These are phyloP conservation scores for Ibidorhyncha struthersii DNA, from an alignment of 2,113 vertebrate genomes.

Conservation along the genomic window DNA sequence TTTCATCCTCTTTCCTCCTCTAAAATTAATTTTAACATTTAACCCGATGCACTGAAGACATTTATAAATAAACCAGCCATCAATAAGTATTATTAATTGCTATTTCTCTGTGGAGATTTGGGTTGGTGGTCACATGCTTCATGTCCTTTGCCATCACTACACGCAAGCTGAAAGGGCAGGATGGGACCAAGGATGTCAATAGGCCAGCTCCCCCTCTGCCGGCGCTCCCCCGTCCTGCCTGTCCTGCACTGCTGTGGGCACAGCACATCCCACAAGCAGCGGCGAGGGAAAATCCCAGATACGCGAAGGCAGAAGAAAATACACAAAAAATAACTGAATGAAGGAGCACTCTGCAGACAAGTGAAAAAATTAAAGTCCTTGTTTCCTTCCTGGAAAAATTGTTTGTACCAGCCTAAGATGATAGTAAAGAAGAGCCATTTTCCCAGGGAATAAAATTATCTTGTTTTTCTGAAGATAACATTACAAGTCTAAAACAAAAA, in stretches of 20 bases:
- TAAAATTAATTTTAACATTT: background rate
- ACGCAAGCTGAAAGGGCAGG: background rate
- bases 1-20: background rate
- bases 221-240: background rate
- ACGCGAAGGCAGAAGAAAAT: background rate
- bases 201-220: background rate
- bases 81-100: background rate
- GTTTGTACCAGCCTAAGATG: background rate
- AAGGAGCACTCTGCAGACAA: background rate
- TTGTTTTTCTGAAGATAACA: conserved; percentile 1
- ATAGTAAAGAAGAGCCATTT: background rate
- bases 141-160: background rate
- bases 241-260: background rate
- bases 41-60: background rate
- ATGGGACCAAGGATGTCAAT: background rate
- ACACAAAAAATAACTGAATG: background rate
- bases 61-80: background rate
- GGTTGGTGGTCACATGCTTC: background rate
- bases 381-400: background rate
- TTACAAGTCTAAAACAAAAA: background rate
- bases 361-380: background rate
- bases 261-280: background rate
- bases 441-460: background rate
- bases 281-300: background rate
- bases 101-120: background rate